A percentile compares a stretch with the other conserved stretches of the same genome.
Evolutionary conservation across 1,140 invertebrate genomes (phyloP).

Genomic region (Pteromalus puparum): DNA sequence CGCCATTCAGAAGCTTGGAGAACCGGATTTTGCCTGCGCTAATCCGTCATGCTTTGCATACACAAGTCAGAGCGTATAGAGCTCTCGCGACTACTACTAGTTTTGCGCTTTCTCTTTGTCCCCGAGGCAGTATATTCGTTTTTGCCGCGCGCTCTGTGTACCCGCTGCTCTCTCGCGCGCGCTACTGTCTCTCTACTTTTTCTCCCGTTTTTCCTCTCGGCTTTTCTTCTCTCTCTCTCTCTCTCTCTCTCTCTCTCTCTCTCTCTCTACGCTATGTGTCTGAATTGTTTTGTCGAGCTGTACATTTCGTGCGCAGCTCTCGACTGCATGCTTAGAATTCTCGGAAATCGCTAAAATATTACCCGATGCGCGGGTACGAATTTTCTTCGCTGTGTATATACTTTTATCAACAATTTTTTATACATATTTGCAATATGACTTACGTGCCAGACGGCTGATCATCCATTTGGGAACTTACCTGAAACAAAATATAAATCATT

Average conservation of each 20-base stretch:
- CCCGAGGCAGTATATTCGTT: background rate
- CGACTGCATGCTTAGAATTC: background rate
- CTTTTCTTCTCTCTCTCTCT: background rate
- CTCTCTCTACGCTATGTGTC: background rate
- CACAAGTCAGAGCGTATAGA: background rate
- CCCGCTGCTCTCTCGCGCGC: too few relatives aligned
- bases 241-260: too few relatives aligned
- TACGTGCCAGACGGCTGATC: background rate
- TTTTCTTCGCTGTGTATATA: too few relatives aligned
- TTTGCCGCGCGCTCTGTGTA: background rate
- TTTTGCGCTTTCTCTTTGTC: background rate
- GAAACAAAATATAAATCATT: background rate
- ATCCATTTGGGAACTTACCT: background rate
- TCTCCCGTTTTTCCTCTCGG: background rate
- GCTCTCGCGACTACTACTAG: background rate
- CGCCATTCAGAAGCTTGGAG: background rate
- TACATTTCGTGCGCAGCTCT: background rate
- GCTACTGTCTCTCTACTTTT: background rate
- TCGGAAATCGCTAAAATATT: background rate
- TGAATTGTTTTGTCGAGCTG: background rate
- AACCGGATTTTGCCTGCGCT: background rate
- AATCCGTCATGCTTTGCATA: slow-evolving; percentile 47
- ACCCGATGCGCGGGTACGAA: too few relatives aligned
- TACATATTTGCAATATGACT: too few relatives aligned
- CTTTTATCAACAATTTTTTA: too few relatives aligned